These are phyloP conservation scores for Noctua janthina DNA, from an alignment of 2,888 invertebrate genomes.

Conservation along the genomic window DNA sequence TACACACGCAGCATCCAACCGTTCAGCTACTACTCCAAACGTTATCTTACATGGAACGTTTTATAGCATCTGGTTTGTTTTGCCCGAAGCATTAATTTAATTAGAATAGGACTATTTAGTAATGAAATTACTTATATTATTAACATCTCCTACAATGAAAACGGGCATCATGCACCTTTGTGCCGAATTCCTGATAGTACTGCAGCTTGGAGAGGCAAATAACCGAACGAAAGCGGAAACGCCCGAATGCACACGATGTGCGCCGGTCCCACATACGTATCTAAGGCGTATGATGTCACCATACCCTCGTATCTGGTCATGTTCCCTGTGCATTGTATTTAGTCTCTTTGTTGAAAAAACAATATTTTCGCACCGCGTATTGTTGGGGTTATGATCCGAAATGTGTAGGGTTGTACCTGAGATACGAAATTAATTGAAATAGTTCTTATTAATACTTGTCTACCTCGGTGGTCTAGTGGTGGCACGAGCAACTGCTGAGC, in stretches of 20 bases:
- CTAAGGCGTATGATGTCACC: constrained; percentile 25
- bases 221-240: constrained; percentile 14
- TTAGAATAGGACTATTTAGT: no score
- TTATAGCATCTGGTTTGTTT: no score
- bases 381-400: constrained; percentile 25
- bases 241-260: constrained; percentile 17
- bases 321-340: constrained; percentile 24
- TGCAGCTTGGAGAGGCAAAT: background rate
- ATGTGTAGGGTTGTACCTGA: constrained; percentile 25
- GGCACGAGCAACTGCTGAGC: background rate
- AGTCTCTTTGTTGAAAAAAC: constrained; percentile 49
- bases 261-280: background rate
- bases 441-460: background rate
- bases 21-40: no score
- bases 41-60: no score
- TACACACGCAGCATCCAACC: no score
- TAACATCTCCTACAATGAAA: no score
- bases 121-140: no score
- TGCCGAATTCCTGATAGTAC: background rate
- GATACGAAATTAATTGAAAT: background rate
- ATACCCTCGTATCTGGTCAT: constrained; percentile 8
- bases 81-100: no score
- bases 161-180: no score
- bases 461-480: background rate
- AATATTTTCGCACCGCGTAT: constrained; percentile 33